Evolutionary conservation across 2,113 vertebrate species (phyloP).

Genomic region (Tylochromis polylepis): DNA sequence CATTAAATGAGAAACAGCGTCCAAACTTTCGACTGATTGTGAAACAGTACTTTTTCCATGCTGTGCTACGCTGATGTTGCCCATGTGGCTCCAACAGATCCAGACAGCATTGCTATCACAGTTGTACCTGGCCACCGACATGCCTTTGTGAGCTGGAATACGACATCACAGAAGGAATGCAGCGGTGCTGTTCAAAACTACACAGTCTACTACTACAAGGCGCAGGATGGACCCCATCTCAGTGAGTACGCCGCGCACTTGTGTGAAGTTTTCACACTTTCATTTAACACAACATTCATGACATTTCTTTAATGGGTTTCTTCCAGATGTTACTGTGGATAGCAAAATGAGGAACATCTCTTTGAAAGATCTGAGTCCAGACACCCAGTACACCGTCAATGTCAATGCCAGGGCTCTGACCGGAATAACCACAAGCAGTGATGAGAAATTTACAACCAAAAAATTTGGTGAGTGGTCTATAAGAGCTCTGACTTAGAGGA

Average conservation of each 20-base stretch:
- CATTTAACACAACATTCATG: not conserved
- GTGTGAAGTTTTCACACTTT: not conserved
- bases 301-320: conserved; percentile 1
- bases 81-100: not conserved
- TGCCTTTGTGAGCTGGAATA: conserved; percentile 32
- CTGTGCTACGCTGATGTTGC: not conserved
- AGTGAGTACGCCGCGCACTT: conserved; percentile 12
- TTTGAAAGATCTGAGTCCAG: conserved; percentile 69
- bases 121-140: not conserved
- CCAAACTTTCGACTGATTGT: not conserved
- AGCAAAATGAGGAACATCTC: conserved; percentile 21
- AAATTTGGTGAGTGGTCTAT: conserved; percentile 70
- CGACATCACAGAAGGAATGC: conserved; percentile 16
- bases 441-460: conserved; percentile 71
- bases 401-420: conserved; percentile 72
- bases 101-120: not conserved
- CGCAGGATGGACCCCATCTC: not conserved
- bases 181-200: conserved; percentile 12
- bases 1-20: too few relatives aligned
- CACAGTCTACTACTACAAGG: conserved; percentile 28
- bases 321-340: conserved; percentile 73
- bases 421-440: conserved; percentile 58
- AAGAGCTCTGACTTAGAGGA: not conserved
- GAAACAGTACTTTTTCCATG: not conserved
- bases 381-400: conserved; percentile 68